Base-by-base conservation (phyloP, 2,888 invertebrate genomes). In the Drosophila colorata region DNA sequence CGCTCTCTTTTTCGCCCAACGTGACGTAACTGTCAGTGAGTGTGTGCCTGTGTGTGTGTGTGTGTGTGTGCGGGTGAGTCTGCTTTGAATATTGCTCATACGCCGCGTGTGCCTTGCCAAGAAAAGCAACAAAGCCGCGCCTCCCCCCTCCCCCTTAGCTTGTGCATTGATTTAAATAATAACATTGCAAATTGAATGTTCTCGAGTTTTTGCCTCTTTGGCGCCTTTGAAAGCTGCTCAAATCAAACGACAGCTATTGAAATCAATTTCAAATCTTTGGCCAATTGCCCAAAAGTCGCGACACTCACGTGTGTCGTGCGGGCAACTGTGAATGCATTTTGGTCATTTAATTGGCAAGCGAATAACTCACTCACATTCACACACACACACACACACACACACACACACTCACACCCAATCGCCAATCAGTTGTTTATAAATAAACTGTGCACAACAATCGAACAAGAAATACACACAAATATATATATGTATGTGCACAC, bases 381-480 rank as follows among this genome's bases (percentile, higher is more conserved):
- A 40, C 46, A 49, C 63, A 53, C 47, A 44, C 40, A 49, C 43
- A 57, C 40, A 20, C 40, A 25, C 52, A 23, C 41, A 35, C 46
- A 18, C 28, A 53, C 18, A 33, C 25, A 18, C 31, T 18, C 55
- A 41, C 14, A 40, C 35, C 1, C 37, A 41, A 8, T 38, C 38
- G 28, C 33, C 70, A 70, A 57, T 58, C 70, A 58, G 46, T 68
- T 85, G 83, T 85, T 82, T 88, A 87, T 84, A 87, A 87, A 87
- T 88, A 88, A 86, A 87, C 71, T 73, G 64, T 74, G 87, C 79
- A 57, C 61, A 68, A 55, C 41, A 68, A 69, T 37, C 55, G 48
- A 68, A 73, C 33, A 52, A 23, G 4, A 33, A 43, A 51, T 56
- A 38, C 51, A 68, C 25, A 25, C 8, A 9, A 28, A 28, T 9